Percentiles rank a stretch among this genome's conserved stretches.
phyloP scores from a whole-genome alignment of 1,140 invertebrate genomes.

The Hermetia illucens region DNA sequence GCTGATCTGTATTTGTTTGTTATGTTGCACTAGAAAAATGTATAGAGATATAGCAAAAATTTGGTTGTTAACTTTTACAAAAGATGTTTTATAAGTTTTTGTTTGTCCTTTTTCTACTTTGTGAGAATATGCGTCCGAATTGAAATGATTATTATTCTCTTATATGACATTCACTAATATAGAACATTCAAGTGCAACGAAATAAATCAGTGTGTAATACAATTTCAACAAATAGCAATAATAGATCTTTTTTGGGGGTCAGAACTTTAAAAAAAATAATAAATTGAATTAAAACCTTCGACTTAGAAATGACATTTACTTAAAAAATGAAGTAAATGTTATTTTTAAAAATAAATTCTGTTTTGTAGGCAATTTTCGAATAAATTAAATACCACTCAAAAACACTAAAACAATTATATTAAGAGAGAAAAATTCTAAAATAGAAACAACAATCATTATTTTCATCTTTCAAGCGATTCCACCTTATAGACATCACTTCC shows the following conservation, averaged over 20 bases:
- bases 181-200: too few species aligned
- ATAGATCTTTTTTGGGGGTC: background rate
- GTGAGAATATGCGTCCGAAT: too few species aligned
- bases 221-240: background rate
- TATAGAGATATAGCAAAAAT: too few species aligned
- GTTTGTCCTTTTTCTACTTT: too few species aligned
- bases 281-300: background rate
- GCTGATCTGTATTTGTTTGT: too few species aligned
- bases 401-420: background rate
- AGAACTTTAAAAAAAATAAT: background rate
- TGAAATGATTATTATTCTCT: too few species aligned
- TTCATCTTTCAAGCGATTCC: background rate
- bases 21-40: too few species aligned
- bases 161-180: too few species aligned
- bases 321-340: background rate
- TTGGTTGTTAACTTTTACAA: too few species aligned
- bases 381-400: background rate
- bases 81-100: too few species aligned
- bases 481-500: too few species aligned
- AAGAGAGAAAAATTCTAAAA: background rate
- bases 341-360: background rate
- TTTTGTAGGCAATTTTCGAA: background rate
- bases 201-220: too few species aligned
- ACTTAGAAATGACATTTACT: background rate
- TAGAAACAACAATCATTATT: background rate